Conservation (phyloP, 37 sponge, comb jelly and placozoan genomes). For the Oscarella lobularis region DNA sequence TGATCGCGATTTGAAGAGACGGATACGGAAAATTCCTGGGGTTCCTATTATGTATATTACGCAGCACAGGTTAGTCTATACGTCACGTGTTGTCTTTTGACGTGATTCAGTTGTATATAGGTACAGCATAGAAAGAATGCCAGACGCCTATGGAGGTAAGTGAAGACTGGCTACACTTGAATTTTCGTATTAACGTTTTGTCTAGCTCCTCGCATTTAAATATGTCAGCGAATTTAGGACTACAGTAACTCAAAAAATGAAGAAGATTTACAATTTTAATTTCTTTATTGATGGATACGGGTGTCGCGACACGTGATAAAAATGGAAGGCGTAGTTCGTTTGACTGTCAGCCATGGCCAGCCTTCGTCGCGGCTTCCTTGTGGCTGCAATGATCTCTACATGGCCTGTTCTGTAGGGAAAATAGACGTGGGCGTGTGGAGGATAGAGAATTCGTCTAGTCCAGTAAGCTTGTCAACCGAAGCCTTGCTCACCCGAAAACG, state of each 20-base stretch:
- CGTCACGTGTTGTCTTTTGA: neutral
- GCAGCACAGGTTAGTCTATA: conserved; percentile 50
- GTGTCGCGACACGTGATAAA: neutral
- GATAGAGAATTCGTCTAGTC: no score
- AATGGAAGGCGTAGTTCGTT: neutral
- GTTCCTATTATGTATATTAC: conserved; percentile 98
- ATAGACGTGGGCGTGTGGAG: no score
- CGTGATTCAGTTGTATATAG: conserved; percentile 1
- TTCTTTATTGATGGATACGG: neutral
- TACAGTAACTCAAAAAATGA: neutral
- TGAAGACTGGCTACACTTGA: no score
- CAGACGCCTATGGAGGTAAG: conserved; percentile 84
- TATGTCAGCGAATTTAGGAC: no score
- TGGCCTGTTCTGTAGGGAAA: no score
- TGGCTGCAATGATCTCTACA: neutral
- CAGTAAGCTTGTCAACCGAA: no score
- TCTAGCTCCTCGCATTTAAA: no score
- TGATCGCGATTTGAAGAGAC: conserved; percentile 89
- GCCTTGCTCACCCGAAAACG: no score
- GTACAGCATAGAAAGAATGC: conserved; percentile 94
- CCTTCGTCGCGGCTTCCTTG: neutral
- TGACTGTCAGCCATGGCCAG: no score
- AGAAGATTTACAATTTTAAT: neutral
- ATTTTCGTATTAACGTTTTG: no score
- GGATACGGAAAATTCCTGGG: conserved; percentile 92